Base-by-base conservation (phyloP, 2,888 invertebrate species). In the Mesopsocus fuscifrons region DNA sequence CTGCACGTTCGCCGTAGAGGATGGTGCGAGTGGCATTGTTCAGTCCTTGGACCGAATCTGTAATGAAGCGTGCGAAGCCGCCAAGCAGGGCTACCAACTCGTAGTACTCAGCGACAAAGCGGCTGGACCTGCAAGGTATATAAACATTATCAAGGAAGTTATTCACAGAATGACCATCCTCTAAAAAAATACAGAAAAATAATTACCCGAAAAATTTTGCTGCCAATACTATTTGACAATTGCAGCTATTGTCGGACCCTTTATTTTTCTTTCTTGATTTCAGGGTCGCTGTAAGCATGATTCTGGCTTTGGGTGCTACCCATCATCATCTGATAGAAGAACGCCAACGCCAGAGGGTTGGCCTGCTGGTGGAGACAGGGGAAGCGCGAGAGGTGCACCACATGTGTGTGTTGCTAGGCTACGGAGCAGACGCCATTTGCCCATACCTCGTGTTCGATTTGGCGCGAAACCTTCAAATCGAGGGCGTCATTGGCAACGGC, bases 381-480 rank as follows among this genome's bases (percentile, higher is more conserved):
- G 97, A 98, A 62, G 92, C 94, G 1, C 74, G 68, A 49, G 71
- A 71, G 54, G 89, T 95, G 1, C 97, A 97, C 58, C 95, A 98
- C 57, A 79, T 95, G 63, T 95, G 94, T 55, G 87, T 94, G 0
- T 65, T 98, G 20, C 69, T 98, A 26, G 97, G 87, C 53, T 98
- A 91, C 59, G 97, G 98, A 22, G 95, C 94, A 2, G 97, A 98
- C 65, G 97, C 88, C 0, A 84, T 98, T 52, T 97, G 97, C 53
- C 97, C 98, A 0, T 97, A 95, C 63, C 63, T 97, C 47, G 92
- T 94, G 2, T 85, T 92, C 61, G 97, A 98, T 63, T 72, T 94
- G 52, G 85, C 95, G 17, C 74, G 77, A 50, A 74, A 83, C 26
- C 68, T 98, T 8, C 72, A 94, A 21, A 76, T 78, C 52, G 87